Evolutionary conservation across 1,140 invertebrate genomes (phyloP).

Genomic region (Galendromus occidentalis): DNA sequence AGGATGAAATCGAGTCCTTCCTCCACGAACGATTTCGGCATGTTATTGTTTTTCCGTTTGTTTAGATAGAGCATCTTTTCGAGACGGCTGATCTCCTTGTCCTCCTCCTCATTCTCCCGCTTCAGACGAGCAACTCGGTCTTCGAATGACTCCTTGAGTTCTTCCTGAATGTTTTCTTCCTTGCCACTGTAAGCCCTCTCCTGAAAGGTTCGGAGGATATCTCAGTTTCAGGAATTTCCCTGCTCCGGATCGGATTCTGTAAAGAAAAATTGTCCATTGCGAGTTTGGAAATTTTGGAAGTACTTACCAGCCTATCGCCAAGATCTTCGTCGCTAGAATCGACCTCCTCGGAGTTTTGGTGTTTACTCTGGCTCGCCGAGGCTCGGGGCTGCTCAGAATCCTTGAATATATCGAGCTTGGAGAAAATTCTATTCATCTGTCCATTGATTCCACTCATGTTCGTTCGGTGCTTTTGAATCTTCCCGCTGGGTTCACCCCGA

Average conservation of each 20-base stretch:
- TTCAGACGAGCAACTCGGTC: constrained; percentile 40
- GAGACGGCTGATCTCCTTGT: constrained; percentile 50
- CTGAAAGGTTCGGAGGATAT: too few relatives aligned
- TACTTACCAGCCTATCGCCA: not conserved
- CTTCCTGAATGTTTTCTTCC: not conserved
- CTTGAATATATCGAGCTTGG: not conserved
- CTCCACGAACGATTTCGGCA: constrained; percentile 50
- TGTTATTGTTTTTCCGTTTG: constrained; percentile 46
- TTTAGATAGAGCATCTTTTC: constrained; percentile 66
- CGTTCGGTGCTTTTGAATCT: not conserved
- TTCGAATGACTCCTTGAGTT: constrained; percentile 21
- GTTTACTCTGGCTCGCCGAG: too few relatives aligned
- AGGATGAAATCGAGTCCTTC: constrained; percentile 76
- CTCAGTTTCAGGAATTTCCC: too few relatives aligned
- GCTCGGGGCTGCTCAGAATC: not conserved
- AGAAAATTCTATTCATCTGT: constrained; percentile 3
- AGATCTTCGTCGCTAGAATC: not conserved
- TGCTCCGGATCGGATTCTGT: too few relatives aligned
- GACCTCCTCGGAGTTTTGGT: not conserved
- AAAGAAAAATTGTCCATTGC: too few relatives aligned
- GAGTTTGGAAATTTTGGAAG: too few relatives aligned
- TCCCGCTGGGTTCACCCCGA: not conserved
- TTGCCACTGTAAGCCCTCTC: not conserved
- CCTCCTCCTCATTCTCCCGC: constrained; percentile 53
- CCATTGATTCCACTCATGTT: constrained; percentile 10